These are phyloP conservation scores for Athene cunicularia DNA, from an alignment of 2,113 vertebrate species.

Conservation along the genomic window DNA sequence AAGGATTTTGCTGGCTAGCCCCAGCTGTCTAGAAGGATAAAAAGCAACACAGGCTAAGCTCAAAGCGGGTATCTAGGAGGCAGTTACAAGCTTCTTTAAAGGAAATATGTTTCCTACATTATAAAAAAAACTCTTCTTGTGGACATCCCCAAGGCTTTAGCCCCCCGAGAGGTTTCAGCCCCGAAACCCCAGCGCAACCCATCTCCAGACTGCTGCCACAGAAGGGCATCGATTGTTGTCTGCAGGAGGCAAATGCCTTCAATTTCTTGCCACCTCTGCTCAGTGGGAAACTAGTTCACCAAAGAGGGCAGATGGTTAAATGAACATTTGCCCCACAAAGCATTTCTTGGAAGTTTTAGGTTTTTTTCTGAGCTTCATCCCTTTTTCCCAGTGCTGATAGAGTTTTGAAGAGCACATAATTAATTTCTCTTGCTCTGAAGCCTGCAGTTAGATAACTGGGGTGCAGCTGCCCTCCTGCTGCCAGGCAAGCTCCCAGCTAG, in stretches of 20 bases:
- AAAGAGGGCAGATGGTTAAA: not conserved
- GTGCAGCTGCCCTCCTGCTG: not conserved
- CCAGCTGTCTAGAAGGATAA: constrained; percentile 81
- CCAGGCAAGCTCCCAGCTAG: not conserved
- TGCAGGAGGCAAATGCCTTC: not conserved
- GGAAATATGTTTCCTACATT: not conserved
- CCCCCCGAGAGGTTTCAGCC: not conserved
- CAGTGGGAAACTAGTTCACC: not conserved
- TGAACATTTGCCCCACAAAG: not conserved
- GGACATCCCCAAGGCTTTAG: not conserved
- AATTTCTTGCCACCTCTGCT: not conserved
- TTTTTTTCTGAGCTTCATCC: not conserved
- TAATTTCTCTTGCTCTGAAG: not conserved
- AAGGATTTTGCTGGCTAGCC: constrained; percentile 67
- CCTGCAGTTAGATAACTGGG: not conserved
- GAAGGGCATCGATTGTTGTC: not conserved
- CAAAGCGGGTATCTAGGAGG: not conserved
- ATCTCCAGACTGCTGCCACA: not conserved
- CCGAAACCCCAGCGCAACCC: not conserved
- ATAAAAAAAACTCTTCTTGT: not conserved
- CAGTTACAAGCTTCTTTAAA: not conserved
- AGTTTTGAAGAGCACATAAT: not conserved
- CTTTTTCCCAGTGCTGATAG: not conserved
- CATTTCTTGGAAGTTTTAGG: not conserved
- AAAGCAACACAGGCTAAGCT: constrained; percentile 30